These are phyloP conservation scores for Hirudo medicinalis DNA, from an alignment of 1,140 invertebrate species.

Conservation along the genomic window DNA sequence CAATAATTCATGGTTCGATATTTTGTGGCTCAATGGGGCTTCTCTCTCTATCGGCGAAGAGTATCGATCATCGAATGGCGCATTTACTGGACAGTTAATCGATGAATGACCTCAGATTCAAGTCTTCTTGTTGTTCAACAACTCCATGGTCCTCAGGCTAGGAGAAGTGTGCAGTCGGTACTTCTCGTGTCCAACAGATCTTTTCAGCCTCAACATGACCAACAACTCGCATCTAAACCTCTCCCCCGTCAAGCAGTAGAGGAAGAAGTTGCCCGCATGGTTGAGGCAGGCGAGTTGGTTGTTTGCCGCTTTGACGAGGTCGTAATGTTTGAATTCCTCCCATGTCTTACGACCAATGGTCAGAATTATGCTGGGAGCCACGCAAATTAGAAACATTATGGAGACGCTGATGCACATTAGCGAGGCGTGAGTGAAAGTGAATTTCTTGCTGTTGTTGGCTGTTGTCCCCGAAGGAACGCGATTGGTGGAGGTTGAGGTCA, in stretches of 20 bases:
- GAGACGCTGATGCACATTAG: constrained; percentile 21
- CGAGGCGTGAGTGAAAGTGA: constrained; percentile 12
- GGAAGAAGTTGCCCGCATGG: constrained; percentile 12
- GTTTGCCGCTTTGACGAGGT: background rate
- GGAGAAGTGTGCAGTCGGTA: too few relatives aligned
- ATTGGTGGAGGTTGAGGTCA: too few relatives aligned
- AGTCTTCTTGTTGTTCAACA: too few relatives aligned
- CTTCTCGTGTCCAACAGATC: background rate
- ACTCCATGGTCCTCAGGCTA: too few relatives aligned
- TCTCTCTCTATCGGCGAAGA: too few relatives aligned
- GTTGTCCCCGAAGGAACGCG: background rate
- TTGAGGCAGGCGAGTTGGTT: constrained; percentile 15
- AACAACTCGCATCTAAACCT: constrained; percentile 13
- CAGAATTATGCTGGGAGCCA: constrained; percentile 21
- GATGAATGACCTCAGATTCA: too few relatives aligned
- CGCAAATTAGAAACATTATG: constrained; percentile 20
- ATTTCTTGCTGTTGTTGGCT: background rate
- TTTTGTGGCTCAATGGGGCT: too few relatives aligned
- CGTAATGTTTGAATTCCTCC: background rate
- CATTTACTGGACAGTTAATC: too few relatives aligned
- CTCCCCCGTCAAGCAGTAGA: constrained; percentile 12
- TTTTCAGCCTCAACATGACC: background rate
- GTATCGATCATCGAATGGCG: too few relatives aligned
- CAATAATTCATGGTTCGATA: too few relatives aligned
- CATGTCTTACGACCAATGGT: constrained; percentile 19